Conservation (phyloP, 2,888 invertebrate species). For the Eupithecia pulchellata region DNA sequence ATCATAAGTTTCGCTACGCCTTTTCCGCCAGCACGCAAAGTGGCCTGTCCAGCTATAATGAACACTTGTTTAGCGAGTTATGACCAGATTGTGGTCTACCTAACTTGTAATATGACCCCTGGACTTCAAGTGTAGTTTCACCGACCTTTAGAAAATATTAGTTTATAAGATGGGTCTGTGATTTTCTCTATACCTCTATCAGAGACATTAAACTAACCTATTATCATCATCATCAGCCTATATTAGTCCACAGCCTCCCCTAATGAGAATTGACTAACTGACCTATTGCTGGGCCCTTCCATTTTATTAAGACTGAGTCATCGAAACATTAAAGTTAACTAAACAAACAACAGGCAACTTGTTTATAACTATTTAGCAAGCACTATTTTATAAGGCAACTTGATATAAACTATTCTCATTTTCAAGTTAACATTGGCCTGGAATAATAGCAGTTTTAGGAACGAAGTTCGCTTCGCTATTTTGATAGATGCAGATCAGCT, state of each 20-base stretch:
- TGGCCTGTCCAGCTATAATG: conserved; percentile 16
- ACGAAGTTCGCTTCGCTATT: conserved; percentile 11
- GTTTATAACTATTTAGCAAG: background rate
- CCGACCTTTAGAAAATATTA: conserved; percentile 15
- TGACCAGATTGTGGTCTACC: background rate
- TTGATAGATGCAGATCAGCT: background rate
- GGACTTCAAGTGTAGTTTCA: conserved; percentile 19
- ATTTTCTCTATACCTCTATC: background rate
- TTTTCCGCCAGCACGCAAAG: conserved; percentile 21
- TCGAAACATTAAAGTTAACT: background rate
- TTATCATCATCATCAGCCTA: too few species aligned
- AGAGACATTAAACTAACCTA: background rate
- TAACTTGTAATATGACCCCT: conserved; percentile 28
- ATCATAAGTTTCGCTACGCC: conserved; percentile 27
- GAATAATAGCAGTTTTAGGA: conserved; percentile 11
- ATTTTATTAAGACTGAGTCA: background rate
- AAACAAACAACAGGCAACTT: background rate
- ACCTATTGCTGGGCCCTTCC: background rate
- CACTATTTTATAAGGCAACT: background rate
- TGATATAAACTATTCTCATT: background rate
- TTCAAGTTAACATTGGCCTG: conserved; percentile 11
- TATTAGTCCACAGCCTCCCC: too few species aligned
- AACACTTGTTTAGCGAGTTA: conserved; percentile 3
- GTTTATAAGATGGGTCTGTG: background rate
- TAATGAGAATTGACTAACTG: too few species aligned